Conservation (phyloP, 2,113 vertebrate genomes). For the Gobio gobio region DNA sequence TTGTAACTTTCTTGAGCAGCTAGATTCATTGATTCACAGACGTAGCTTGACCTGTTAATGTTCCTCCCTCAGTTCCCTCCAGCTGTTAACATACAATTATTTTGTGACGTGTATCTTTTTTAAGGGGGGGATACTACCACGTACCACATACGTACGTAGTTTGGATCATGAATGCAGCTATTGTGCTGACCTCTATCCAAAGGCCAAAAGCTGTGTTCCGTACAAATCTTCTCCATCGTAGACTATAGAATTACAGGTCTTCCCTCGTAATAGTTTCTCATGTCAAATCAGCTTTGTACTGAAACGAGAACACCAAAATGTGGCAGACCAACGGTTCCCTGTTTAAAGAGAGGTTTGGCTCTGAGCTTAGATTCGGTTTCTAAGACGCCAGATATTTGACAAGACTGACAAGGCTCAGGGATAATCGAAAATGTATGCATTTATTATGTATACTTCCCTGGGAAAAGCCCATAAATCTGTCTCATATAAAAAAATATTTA, state of each 20-base stretch:
- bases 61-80: neutral
- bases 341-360: conserved; percentile 43
- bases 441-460: conserved; percentile 22
- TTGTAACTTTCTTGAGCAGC: neutral
- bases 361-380: conserved; percentile 50
- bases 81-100: neutral
- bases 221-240: conserved; percentile 2
- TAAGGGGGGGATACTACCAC: neutral
- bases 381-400: conserved; percentile 61
- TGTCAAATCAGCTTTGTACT: conserved; percentile 3
- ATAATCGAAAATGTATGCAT: conserved; percentile 65
- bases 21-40: conserved; percentile 13
- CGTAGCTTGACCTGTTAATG: neutral
- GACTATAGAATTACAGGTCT: conserved; percentile 33
- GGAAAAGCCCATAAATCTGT: conserved; percentile 39
- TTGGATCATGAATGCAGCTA: conserved; percentile 19
- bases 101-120: neutral
- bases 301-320: neutral
- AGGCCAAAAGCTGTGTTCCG: neutral
- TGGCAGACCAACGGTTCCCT: neutral
- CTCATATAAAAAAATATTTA: neutral
- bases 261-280: conserved; percentile 19
- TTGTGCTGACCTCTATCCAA: conserved; percentile 10
- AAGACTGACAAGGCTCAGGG: conserved; percentile 61
- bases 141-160: neutral